Percentiles rank a stretch among this genome's conserved stretches.
Evolutionary conservation across 2,113 vertebrate species (phyloP).

Genomic region (Vidua macroura): DNA sequence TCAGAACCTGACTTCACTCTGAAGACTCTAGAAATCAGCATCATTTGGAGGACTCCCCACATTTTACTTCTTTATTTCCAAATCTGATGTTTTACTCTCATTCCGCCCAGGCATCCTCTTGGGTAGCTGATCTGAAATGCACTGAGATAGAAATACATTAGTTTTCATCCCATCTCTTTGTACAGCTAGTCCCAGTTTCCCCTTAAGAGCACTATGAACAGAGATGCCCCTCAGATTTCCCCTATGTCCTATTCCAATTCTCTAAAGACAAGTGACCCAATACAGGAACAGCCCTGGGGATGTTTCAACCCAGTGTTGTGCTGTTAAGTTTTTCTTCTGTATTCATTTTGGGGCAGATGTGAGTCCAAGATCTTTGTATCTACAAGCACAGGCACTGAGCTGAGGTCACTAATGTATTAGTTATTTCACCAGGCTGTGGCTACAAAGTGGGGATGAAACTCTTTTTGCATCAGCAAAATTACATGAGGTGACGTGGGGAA

Average conservation of each 20-base stretch:
- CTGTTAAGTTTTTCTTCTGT: background rate
- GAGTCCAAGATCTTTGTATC: background rate
- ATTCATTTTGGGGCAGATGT: background rate
- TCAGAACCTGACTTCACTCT: background rate
- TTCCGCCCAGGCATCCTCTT: background rate
- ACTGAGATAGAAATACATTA: background rate
- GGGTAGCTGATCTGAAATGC: background rate
- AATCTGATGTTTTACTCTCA: background rate
- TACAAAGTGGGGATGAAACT: background rate
- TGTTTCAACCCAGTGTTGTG: background rate
- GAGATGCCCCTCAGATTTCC: background rate
- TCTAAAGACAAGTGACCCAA: background rate
- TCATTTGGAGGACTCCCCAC: rapidly evolving
- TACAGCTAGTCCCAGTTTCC: background rate
- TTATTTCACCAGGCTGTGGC: background rate
- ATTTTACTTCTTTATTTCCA: background rate
- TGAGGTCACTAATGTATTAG: background rate
- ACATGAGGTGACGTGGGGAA: background rate
- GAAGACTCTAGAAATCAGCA: background rate
- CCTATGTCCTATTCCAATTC: background rate
- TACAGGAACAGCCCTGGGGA: rapidly evolving
- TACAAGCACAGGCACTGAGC: background rate
- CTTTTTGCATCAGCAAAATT: background rate
- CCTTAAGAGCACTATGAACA: background rate
- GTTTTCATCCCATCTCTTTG: background rate